Evolutionary conservation across 2,797 vertebrate genomes (phyloP).

Genomic region (Fundulus diaphanus): DNA sequence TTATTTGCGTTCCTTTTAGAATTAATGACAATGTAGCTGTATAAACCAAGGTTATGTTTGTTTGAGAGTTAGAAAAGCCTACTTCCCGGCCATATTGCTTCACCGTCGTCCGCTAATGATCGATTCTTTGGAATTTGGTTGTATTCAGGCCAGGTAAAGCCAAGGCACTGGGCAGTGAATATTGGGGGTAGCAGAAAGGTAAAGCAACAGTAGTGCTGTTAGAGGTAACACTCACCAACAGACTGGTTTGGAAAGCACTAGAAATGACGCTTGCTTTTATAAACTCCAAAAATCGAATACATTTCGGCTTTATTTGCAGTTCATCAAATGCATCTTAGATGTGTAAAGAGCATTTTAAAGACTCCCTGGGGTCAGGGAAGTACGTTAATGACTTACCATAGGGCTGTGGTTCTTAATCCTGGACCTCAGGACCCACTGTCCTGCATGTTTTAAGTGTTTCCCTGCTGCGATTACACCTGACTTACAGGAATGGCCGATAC

Average conservation of each 20-base stretch:
- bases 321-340: neutral
- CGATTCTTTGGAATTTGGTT: constrained; percentile 50
- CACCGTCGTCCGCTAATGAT: constrained; percentile 65
- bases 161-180: constrained; percentile 8
- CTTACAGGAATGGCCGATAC: neutral
- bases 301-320: neutral
- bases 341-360: neutral
- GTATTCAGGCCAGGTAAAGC: constrained; percentile 33
- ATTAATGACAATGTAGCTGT: constrained; percentile 69
- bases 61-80: constrained; percentile 60
- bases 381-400: neutral
- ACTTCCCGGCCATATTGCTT: constrained; percentile 59
- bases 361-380: neutral
- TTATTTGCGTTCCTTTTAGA: constrained; percentile 74
- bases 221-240: neutral
- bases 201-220: neutral
- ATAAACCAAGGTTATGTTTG: constrained; percentile 78
- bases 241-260: neutral
- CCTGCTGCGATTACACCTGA: neutral
- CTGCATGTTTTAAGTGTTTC: neutral
- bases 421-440: neutral
- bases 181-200: constrained; percentile 3
- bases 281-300: neutral
- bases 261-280: neutral
- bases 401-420: neutral